Evolutionary conservation across 1,140 invertebrate species (phyloP), one percentile per base, ranked within the genome.

Genomic region (Chionoecetes opilio): DNA sequence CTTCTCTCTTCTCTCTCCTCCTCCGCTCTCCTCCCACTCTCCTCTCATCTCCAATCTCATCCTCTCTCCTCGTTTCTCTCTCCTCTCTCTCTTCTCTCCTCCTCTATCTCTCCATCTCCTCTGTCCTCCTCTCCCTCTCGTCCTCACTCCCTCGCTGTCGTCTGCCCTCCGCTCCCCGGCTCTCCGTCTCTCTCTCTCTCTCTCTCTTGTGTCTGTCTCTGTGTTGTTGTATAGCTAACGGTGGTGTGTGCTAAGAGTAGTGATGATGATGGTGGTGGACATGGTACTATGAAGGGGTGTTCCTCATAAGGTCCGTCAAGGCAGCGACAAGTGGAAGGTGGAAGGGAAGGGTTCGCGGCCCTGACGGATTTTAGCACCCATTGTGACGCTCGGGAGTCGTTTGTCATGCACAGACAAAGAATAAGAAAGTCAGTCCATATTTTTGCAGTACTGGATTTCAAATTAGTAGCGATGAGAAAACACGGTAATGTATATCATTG

Each of bases 351-450:
- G 63, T 75, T 21, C 63, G 63, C 21, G 63, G n/a, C 21, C 63
- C 63, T 75, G 63, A 75, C 63, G n/a, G n/a, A 75, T 75, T 75
- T 75, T 75, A 75, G 63, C 63, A 75, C 63, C 63, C 63, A 75
- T 75, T 75, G 63, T 75, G 21, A n/a, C 21, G 8, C 63, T 75
- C 63, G 63, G 63, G 63, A 75, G 63, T 21, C 11, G 63, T 75
- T 75, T 75, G 63, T 75, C 63, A 75, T 75, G 21, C 63, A 75
- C 63, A 17, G 63, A 75, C 63, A 75, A 75, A 75, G 63, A 75
- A 21, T 75, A 75, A n/a, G 63, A 75, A 75, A 75, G 5, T 75
- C 63, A 75, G 63, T 75, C 21, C 63, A 11, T 75, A 75, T 75
- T 75, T 75, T 75, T n/a, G 21, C 63, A 17, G 63, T 75, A 75